phyloP scores from a whole-genome alignment of 2,113 vertebrate species.

The Campylomormyrus tamandua region DNA sequence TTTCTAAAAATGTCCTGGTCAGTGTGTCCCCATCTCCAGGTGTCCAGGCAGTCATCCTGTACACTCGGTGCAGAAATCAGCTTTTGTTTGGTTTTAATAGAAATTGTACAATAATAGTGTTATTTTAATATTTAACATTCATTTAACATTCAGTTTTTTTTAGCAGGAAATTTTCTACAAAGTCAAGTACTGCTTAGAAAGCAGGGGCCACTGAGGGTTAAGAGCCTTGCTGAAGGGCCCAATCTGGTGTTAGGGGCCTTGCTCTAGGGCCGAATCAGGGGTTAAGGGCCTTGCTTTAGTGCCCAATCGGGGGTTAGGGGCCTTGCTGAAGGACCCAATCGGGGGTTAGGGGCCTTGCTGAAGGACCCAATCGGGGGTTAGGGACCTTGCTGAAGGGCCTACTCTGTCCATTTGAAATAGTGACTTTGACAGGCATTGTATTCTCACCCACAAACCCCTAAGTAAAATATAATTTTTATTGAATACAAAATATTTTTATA shows the following conservation, averaged over 20 bases:
- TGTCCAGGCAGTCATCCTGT: neutral
- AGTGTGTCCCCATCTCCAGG: neutral
- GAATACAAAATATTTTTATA: neutral
- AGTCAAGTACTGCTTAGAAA: neutral
- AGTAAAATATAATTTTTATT: neutral
- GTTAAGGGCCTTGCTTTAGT: neutral
- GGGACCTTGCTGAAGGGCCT: neutral
- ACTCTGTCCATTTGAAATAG: neutral
- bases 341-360: neutral
- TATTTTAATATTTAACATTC: neutral
- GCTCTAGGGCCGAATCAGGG: neutral
- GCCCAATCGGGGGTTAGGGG: neutral
- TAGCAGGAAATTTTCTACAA: neutral
- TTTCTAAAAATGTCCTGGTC: neutral
- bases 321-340: neutral
- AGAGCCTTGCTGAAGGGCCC: neutral
- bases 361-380: neutral
- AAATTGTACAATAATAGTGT: neutral
- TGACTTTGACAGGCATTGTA: too few relatives aligned
- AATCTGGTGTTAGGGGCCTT: neutral
- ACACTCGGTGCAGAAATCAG: neutral
- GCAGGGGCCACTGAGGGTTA: neutral
- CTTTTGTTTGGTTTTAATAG: neutral
- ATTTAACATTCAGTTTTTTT: neutral
- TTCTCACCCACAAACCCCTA: too few relatives aligned